Conservation (phyloP, 2,888 invertebrate genomes). For the Callosobruchus maculatus region DNA sequence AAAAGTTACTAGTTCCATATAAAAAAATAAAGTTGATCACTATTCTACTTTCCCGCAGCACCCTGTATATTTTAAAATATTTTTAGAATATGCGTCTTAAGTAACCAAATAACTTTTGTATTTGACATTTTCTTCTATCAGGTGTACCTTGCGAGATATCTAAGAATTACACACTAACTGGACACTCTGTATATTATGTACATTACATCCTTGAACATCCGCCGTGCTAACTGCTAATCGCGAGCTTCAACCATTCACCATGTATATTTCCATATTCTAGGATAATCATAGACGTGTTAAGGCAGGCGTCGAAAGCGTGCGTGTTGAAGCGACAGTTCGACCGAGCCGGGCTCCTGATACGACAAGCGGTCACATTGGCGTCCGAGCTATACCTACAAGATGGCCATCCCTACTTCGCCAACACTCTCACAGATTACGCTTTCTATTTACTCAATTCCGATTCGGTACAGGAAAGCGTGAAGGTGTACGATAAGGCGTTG, state of each 20-base stretch:
- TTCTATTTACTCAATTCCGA: constrained; percentile 89
- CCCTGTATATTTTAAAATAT: too few relatives aligned
- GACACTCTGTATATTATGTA: too few relatives aligned
- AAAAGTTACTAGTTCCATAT: too few relatives aligned
- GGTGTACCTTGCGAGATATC: too few relatives aligned
- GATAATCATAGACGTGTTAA: constrained; percentile 74
- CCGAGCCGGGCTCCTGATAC: constrained; percentile 77
- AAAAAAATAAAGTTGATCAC: too few relatives aligned
- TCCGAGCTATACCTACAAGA: constrained; percentile 57
- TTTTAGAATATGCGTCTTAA: too few relatives aligned
- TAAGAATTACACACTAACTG: too few relatives aligned
- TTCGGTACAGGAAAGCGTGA: constrained; percentile 78
- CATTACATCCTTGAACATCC: too few relatives aligned
- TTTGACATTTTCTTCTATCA: too few relatives aligned
- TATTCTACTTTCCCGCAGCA: too few relatives aligned
- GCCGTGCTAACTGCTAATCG: too few relatives aligned
- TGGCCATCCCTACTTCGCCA: constrained; percentile 78
- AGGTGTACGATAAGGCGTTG: constrained; percentile 75
- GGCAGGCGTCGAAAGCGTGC: constrained; percentile 85
- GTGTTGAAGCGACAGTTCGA: constrained; percentile 83
- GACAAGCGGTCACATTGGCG: constrained; percentile 74
- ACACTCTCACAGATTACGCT: constrained; percentile 83
- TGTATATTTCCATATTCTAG: constrained; percentile 42
- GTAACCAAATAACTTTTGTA: too few relatives aligned
- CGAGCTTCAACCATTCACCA: not conserved